phyloP scores from a whole-genome alignment of 2,797 vertebrate species.

The Chaenodraco wilsoni region DNA sequence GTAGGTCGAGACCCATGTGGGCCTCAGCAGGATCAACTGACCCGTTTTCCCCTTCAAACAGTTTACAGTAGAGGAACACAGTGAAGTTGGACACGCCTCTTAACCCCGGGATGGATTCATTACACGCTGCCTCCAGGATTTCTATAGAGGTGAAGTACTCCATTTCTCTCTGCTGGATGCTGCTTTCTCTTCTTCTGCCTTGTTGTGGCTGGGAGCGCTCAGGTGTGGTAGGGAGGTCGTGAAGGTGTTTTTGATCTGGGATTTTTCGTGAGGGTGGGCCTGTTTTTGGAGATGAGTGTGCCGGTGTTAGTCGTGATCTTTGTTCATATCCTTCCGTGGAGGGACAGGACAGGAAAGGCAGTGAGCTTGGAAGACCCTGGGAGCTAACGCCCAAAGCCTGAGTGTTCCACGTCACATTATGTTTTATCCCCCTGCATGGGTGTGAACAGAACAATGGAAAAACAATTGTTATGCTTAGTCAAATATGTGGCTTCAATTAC shows the following conservation, averaged over 20 bases:
- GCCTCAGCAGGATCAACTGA: conserved; percentile 70
- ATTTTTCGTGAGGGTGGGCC: conserved; percentile 20
- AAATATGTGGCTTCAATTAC: background rate
- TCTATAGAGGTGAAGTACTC: conserved; percentile 70
- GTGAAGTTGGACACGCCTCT: conserved; percentile 92
- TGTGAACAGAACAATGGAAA: conserved; percentile 11
- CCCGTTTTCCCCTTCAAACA: conserved; percentile 80
- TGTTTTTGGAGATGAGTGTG: conserved; percentile 33
- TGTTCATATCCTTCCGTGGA: conserved; percentile 48
- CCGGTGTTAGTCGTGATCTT: conserved; percentile 29
- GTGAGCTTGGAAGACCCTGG: conserved; percentile 80
- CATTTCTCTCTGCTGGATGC: conserved; percentile 48
- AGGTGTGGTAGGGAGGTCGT: conserved; percentile 5
- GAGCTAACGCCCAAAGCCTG: conserved; percentile 86
- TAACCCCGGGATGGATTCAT: conserved; percentile 84
- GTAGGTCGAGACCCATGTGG: conserved; percentile 80
- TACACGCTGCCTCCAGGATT: conserved; percentile 89
- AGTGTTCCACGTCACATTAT: conserved; percentile 91
- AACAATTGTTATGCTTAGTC: background rate
- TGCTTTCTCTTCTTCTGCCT: background rate
- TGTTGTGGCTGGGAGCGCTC: conserved; percentile 40
- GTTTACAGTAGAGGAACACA: conserved; percentile 90
- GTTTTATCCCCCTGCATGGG: conserved; percentile 86
- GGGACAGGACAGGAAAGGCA: conserved; percentile 85
- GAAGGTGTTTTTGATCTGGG: conserved; percentile 33